Evolutionary conservation across 2,113 vertebrate genomes (phyloP).

Genomic region (Mustelus asterias): DNA sequence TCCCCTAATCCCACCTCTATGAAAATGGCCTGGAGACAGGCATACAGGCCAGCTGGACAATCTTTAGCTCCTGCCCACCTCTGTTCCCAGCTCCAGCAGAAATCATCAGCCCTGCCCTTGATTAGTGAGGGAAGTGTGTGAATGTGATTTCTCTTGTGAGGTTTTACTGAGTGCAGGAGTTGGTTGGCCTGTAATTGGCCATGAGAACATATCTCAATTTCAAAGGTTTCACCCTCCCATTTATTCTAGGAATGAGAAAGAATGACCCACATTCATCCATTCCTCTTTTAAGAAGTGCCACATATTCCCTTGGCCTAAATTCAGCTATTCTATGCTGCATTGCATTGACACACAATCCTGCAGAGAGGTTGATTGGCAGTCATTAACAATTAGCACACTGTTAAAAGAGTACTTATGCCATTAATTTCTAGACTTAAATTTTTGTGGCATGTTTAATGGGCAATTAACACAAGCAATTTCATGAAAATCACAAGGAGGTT

Average conservation of each 20-base stretch:
- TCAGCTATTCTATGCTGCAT: background rate
- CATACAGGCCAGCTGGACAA: background rate
- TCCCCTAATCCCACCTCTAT: background rate
- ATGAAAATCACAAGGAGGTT: background rate
- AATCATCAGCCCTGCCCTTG: background rate
- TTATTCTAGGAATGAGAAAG: background rate
- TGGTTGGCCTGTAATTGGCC: background rate
- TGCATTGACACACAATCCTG: background rate
- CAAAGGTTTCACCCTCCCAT: background rate
- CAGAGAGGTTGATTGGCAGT: background rate
- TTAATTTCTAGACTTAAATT: background rate
- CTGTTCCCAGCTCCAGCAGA: background rate
- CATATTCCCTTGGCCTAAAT: background rate
- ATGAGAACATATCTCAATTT: background rate
- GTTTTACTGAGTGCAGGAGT: background rate
- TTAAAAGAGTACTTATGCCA: background rate
- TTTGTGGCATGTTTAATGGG: background rate
- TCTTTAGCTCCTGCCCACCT: background rate
- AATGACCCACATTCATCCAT: background rate
- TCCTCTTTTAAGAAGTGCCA: background rate
- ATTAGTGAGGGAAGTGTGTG: background rate
- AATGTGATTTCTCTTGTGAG: background rate
- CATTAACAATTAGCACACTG: background rate
- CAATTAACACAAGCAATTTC: background rate
- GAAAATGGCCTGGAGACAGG: too few relatives aligned